Conservation (phyloP, 2,888 invertebrate species). For the Trichopria drosophilae region DNA sequence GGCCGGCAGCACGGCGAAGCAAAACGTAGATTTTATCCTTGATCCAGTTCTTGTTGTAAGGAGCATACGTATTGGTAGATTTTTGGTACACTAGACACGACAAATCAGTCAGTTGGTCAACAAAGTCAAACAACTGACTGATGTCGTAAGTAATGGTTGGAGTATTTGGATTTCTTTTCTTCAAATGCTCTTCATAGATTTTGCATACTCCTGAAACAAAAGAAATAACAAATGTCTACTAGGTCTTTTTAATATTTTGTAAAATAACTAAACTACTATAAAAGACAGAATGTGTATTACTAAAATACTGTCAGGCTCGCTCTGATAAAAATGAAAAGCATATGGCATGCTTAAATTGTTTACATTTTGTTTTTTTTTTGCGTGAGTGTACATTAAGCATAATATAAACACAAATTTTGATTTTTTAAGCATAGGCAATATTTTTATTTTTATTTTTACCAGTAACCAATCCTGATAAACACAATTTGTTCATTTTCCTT, state of each 20-base stretch:
- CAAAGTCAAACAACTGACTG: constrained; percentile 95
- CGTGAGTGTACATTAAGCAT: too few species aligned
- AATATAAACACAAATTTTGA: too few species aligned
- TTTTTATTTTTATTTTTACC: too few species aligned
- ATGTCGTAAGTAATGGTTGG: constrained; percentile 98
- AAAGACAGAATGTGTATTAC: too few species aligned
- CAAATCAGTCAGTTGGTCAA: constrained; percentile 92
- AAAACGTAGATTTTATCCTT: constrained; percentile 98
- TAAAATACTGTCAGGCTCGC: too few species aligned
- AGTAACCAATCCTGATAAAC: too few species aligned
- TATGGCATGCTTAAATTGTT: background rate
- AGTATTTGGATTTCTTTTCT: constrained; percentile 90
- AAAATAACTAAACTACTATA: background rate
- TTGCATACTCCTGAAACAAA: constrained; percentile 81
- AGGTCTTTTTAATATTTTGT: background rate
- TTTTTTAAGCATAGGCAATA: too few species aligned
- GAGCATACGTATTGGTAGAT: constrained; percentile 92
- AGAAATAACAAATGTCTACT: constrained; percentile 1
- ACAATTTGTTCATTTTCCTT: too few species aligned
- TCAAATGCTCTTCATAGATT: constrained; percentile 98
- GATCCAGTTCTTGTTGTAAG: constrained; percentile 99
- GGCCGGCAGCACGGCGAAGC: constrained; percentile 86
- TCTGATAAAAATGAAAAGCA: background rate
- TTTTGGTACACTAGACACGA: constrained; percentile 97
- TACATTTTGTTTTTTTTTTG: background rate